phyloP scores from a whole-genome alignment of 2,113 vertebrate species.

The Oceanodroma tethys region DNA sequence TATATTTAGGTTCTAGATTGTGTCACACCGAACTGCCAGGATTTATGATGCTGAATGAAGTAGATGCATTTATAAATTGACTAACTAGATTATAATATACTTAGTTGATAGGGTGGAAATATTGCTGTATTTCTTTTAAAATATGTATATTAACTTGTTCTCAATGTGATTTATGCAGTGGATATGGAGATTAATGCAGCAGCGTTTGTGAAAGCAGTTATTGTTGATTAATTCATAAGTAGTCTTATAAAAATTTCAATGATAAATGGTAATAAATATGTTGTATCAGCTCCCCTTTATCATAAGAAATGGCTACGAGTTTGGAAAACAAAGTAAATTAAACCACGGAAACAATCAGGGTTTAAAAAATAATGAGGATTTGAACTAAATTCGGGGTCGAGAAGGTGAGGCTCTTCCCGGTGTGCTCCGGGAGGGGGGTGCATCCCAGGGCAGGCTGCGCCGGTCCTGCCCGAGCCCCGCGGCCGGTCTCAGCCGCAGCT shows the following conservation, averaged over 20 bases:
- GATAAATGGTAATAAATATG: conserved; percentile 37
- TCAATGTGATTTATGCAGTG: background rate
- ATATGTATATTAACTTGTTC: background rate
- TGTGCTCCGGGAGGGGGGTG: background rate
- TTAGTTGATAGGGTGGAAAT: background rate
- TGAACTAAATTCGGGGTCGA: accelerated
- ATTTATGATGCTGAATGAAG: background rate
- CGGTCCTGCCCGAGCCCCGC: background rate
- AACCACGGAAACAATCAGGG: background rate
- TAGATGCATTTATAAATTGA: background rate
- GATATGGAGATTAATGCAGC: conserved; percentile 17
- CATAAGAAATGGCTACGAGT: background rate
- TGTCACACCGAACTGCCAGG: background rate
- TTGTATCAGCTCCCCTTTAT: background rate
- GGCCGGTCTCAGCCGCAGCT: background rate
- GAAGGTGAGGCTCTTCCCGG: background rate
- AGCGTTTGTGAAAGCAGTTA: background rate
- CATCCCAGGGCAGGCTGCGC: background rate
- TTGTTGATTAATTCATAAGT: conserved; percentile 44
- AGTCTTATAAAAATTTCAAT: conserved; percentile 38
- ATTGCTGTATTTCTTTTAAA: background rate
- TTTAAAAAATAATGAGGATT: background rate
- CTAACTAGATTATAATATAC: background rate
- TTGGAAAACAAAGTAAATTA: background rate
- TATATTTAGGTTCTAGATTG: background rate